Base-by-base conservation (phyloP, 2,113 vertebrate genomes). In the Hyperoodon ampullatus region DNA sequence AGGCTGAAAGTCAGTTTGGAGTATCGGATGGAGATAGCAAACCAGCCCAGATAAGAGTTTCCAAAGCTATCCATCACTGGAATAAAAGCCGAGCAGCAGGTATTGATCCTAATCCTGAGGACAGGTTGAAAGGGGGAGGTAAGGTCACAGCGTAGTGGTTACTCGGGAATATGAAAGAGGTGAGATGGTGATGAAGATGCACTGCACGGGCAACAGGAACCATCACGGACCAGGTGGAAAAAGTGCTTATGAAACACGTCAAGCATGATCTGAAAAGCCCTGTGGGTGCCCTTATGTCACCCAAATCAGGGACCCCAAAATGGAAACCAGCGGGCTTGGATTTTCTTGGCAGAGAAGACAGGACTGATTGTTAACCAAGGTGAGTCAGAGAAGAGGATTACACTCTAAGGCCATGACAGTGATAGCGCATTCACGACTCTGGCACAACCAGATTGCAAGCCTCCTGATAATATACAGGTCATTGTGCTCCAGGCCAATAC, bases 101-200 rank as follows among this genome's bases (percentile, higher is more conserved):
- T 98, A 99, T 98, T 98, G 98, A 98, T 98, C 96, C 97, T 91
- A 58, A 96, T 92, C 92, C 94, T 58, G 77, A 97, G 96, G 97
- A 98, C 97, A 97, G 70, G 88, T 92, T 97, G 96, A 98, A 98
- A 98, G 93, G 61, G 39, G 68, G 83, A 97, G 63, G 96, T 96
- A 97, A 98, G 98, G 97, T 98, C 97, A 97, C 88, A 97, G 92
- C 66, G 90, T 60, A 47, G 74, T 24, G 15, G 50, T 72, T 93
- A 95, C 63, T 86, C 44, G 88, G 90, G 94, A 3, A 70, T 95
- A 88, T 81, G 93, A 96, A 98, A 97, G 93, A 88, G 87, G 66
- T 2, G 77, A 98, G 96, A 95, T 26, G 65, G 93, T 96, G 95
- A 95, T 71, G 87, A 96, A 96, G 88, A 92, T 50, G 42, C 44